phyloP scores from a whole-genome alignment of 2,113 vertebrate genomes.

The Tretioscincus oriximinensis region DNA sequence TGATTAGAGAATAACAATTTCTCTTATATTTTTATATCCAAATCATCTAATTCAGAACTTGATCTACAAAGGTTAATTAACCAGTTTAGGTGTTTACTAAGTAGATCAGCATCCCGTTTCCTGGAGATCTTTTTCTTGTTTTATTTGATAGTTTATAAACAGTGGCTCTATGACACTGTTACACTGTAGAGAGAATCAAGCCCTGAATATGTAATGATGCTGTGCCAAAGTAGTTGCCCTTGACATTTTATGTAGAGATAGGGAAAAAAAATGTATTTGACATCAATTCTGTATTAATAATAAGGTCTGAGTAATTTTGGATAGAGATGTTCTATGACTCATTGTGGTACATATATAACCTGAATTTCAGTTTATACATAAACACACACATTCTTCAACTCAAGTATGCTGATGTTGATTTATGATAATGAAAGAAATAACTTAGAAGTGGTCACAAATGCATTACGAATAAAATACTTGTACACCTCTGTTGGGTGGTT shows the following conservation, averaged over 20 bases:
- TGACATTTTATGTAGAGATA: background rate
- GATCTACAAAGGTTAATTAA: background rate
- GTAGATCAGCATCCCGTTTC: background rate
- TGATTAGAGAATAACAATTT: background rate
- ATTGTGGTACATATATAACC: background rate
- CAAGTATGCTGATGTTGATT: background rate
- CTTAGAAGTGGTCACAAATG: too few relatives aligned
- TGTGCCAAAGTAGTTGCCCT: background rate
- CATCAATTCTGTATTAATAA: background rate
- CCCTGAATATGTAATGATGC: background rate
- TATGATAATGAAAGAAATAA: background rate
- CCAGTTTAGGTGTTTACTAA: background rate
- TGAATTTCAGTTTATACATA: background rate
- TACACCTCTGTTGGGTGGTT: too few relatives aligned
- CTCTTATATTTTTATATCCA: background rate
- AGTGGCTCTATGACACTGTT: too few relatives aligned
- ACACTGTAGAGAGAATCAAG: background rate
- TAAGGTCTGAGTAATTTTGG: background rate
- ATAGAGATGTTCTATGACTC: background rate
- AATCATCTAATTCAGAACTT: constrained; percentile 1
- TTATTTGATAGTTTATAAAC: background rate
- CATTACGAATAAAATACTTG: too few relatives aligned
- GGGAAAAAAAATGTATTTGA: background rate
- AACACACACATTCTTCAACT: background rate
- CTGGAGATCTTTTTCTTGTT: background rate